Evolutionary conservation across 2,113 vertebrate species (phyloP).

Genomic region (Ceratotherium simum): DNA sequence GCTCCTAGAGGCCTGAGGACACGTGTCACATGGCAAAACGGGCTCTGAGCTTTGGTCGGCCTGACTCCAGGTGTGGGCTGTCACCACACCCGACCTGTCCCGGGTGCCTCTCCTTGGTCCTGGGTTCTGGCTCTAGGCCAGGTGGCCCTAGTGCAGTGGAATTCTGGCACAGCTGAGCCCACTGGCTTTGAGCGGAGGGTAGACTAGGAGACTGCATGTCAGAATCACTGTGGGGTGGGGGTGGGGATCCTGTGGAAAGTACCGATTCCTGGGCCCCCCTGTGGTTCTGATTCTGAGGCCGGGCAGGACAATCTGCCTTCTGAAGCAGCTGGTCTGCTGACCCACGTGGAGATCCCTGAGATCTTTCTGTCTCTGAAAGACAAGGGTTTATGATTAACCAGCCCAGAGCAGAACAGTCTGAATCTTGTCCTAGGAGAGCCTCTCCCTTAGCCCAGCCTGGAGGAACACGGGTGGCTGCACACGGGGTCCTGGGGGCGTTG

Average conservation of each 20-base stretch:
- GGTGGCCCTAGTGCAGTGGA: too few species aligned
- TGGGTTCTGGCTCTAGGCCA: background rate
- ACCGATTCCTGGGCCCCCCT: background rate
- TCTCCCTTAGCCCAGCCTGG: background rate
- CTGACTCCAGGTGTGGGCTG: background rate
- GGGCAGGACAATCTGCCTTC: background rate
- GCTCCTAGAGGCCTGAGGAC: background rate
- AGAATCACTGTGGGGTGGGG: background rate
- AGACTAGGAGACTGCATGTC: background rate
- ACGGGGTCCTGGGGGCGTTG: background rate
- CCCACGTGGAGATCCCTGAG: background rate
- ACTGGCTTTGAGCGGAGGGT: background rate
- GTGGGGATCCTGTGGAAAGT: background rate
- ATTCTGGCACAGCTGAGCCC: background rate
- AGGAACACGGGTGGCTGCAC: too few species aligned
- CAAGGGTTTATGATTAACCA: background rate
- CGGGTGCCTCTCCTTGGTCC: too few species aligned
- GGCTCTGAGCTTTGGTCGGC: background rate
- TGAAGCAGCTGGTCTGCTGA: background rate
- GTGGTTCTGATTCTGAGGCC: background rate
- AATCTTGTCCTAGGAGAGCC: background rate
- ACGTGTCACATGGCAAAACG: background rate
- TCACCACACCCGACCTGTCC: too few species aligned
- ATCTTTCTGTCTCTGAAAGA: background rate
- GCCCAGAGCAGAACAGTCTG: background rate